Conservation (phyloP, 2,113 vertebrate genomes). For the Spea multiplicata region DNA sequence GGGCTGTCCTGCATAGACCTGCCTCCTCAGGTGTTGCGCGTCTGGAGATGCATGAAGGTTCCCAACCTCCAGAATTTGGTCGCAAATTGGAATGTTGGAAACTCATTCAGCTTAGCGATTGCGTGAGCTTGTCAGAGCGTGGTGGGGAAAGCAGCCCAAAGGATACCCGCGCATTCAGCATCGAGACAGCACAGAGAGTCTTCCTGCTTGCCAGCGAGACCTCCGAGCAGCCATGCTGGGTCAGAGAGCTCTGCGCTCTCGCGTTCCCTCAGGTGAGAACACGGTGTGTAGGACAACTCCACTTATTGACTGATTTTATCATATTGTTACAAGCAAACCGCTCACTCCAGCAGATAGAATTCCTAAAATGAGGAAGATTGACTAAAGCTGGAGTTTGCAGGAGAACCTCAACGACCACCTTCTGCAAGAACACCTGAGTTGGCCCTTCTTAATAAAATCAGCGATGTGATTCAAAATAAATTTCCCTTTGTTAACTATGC, state of each 20-base stretch:
- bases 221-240: slow-evolving; percentile 68
- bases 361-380: too few relatives aligned
- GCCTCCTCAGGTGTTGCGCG: slow-evolving; percentile 73
- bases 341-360: too few relatives aligned
- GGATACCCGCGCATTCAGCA: slow-evolving; percentile 76
- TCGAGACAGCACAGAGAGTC: slow-evolving; percentile 83
- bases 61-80: slow-evolving; percentile 57
- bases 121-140: slow-evolving; percentile 74
- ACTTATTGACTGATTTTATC: not conserved
- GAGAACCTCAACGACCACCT: too few relatives aligned
- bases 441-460: too few relatives aligned
- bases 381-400: too few relatives aligned
- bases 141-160: slow-evolving; percentile 67
- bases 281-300: not conserved
- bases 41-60: slow-evolving; percentile 80
- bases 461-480: too few relatives aligned
- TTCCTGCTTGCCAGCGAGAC: slow-evolving; percentile 74
- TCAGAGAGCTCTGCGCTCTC: slow-evolving; percentile 74
- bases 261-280: slow-evolving; percentile 68
- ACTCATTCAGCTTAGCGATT: slow-evolving; percentile 79
- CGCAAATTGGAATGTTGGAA: slow-evolving; percentile 69
- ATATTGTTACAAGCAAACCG: too few relatives aligned
- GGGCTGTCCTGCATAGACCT: slow-evolving; percentile 71
- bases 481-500: too few relatives aligned
- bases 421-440: too few relatives aligned